These are phyloP conservation scores for Thereva nobilitata DNA, from an alignment of 2,888 invertebrate species.

Conservation along the genomic window DNA sequence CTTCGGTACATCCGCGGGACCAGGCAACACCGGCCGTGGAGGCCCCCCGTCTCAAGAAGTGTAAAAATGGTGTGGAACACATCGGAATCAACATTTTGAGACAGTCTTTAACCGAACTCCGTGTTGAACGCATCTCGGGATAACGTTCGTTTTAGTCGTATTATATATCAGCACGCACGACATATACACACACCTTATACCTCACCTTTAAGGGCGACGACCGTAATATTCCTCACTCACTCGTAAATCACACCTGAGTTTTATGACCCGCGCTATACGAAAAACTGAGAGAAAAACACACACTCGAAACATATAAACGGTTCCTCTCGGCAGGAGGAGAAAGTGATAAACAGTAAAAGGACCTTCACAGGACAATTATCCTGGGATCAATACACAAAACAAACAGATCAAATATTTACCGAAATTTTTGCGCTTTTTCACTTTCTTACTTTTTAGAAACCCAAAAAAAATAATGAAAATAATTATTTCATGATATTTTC, in stretches of 20 bases:
- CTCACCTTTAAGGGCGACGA: background rate
- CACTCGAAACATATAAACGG: background rate
- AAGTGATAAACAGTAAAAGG: too few species aligned
- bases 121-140: constrained; percentile 58
- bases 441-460: too few species aligned
- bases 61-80: constrained; percentile 36
- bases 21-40: constrained; percentile 23
- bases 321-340: too few species aligned
- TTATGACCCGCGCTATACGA: background rate
- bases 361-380: too few species aligned
- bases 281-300: background rate
- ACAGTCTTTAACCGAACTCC: constrained; percentile 60
- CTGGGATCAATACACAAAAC: too few species aligned
- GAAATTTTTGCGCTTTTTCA: too few species aligned
- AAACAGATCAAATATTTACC: too few species aligned
- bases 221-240: constrained; percentile 4
- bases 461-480: too few species aligned
- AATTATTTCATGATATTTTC: too few species aligned
- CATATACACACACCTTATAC: background rate
- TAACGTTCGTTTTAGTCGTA: constrained; percentile 28
- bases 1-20: constrained; percentile 17
- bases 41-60: constrained; percentile 26
- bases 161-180: constrained; percentile 3
- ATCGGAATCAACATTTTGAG: constrained; percentile 52
- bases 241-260: background rate